phyloP scores from a whole-genome alignment of 2,888 invertebrate species.

The Tetrapedia diversipes region DNA sequence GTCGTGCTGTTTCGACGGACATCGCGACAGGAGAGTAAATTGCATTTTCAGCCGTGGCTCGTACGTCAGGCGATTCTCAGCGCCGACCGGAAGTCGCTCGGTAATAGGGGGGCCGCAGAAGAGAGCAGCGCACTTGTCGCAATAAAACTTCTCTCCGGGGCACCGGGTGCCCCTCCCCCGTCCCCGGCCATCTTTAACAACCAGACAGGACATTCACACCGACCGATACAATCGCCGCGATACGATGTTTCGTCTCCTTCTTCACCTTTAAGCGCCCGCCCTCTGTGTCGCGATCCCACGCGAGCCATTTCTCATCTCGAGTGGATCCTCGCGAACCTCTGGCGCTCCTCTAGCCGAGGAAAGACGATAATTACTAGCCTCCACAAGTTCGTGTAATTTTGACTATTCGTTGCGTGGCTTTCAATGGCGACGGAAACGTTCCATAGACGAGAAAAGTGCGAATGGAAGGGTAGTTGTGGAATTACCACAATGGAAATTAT shows the following conservation, averaged over 20 bases:
- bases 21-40: conserved; percentile 62
- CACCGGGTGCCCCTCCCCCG: conserved; percentile 52
- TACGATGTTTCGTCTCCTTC: conserved; percentile 26
- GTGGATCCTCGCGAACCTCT: conserved; percentile 29
- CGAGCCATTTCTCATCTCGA: conserved; percentile 69
- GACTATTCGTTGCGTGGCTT: too few species aligned
- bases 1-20: conserved; percentile 61
- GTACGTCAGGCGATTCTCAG: conserved; percentile 73
- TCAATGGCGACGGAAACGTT: too few species aligned
- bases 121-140: conserved; percentile 81
- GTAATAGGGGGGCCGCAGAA: conserved; percentile 76
- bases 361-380: conserved; percentile 56
- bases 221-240: conserved; percentile 63
- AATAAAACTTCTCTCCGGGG: conserved; percentile 76
- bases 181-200: conserved; percentile 67
- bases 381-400: conserved; percentile 41
- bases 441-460: too few species aligned
- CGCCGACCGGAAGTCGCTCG: conserved; percentile 74
- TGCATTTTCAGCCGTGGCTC: conserved; percentile 68
- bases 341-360: conserved; percentile 36
- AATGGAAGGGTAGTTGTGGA: too few species aligned
- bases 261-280: conserved; percentile 37
- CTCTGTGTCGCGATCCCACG: conserved; percentile 51
- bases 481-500: too few species aligned
- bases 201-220: conserved; percentile 73